Base-by-base conservation (phyloP, 2,797 vertebrate genomes). In the Lemur catta region DNA sequence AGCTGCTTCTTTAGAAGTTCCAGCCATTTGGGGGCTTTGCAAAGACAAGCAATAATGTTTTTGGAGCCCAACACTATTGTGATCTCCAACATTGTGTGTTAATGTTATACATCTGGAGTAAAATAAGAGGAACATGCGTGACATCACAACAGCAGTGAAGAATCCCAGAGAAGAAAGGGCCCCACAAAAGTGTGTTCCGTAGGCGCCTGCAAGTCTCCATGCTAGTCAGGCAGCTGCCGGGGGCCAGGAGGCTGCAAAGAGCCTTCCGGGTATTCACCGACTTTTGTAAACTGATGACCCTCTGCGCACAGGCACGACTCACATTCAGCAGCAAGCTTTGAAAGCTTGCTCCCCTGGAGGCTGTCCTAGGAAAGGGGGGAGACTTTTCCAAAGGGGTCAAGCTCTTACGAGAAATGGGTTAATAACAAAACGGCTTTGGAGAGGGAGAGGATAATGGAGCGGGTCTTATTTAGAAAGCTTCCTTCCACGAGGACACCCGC, bases 81-180 rank as follows among this genome's bases (percentile, higher is more conserved):
- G 72, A 74, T 67, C 26, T 59, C 93, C 92, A 85, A 48, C 3
- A 28, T n/a, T 84, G 8, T 72, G 71, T 89, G 57, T 61, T 93
- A 79, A 81, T 82, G 57, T 89, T 84, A 65, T 67, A 52, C 65
- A 57, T 96, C 89, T 82, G 94, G 89, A 91, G 59, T 28, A 41
- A 95, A 93, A 59, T 71, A 85, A 92, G 41, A 75, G 67, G 81
- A 52, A 55, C 30, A 9, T n/a, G 30, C 12, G 5, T 59, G 79
- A 95, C 43, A 38, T 72, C 89, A 84, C 38, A 85, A 78, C 26
- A 91, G 82, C n/a, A 30, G 46, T 46, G 69, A 91, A 76, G 75
- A 85, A 35, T 50, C 78, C 61, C 43, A 41, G 84, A 91, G 67
- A 80, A 91, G 15, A 93, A 88, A 88, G 22, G n/a, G 55, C 69